Evolutionary conservation across 2,888 invertebrate species (phyloP).

Genomic region (Ectropis crepuscularia): DNA sequence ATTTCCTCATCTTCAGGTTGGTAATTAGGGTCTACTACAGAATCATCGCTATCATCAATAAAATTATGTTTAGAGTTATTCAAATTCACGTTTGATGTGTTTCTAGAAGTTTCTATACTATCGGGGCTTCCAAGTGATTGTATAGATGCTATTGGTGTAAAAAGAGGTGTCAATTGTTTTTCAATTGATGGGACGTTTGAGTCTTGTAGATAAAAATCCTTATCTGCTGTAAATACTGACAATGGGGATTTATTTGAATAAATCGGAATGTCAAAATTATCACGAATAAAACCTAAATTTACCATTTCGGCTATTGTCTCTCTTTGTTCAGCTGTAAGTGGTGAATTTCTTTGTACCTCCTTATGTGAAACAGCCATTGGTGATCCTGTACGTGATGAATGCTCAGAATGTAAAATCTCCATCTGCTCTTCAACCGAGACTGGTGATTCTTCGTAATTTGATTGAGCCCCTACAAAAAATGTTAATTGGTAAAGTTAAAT

Average conservation of each 20-base stretch:
- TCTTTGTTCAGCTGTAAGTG: background rate
- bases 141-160: slow-evolving; percentile 25
- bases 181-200: slow-evolving; percentile 15
- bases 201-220: slow-evolving; percentile 13
- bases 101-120: background rate
- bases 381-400: background rate
- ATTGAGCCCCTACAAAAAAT: slow-evolving; percentile 1
- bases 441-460: background rate
- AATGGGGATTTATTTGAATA: slow-evolving; percentile 17
- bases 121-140: slow-evolving; percentile 11
- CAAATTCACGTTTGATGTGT: slow-evolving; percentile 3
- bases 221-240: slow-evolving; percentile 26
- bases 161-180: slow-evolving; percentile 30
- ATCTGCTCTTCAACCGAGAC: slow-evolving; percentile 4
- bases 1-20: slow-evolving; percentile 17
- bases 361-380: background rate
- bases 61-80: slow-evolving; percentile 1
- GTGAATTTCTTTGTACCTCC: slow-evolving; percentile 1
- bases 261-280: slow-evolving; percentile 14
- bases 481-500: background rate
- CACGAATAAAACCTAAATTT: background rate
- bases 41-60: slow-evolving; percentile 27
- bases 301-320: background rate
- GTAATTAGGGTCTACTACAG: slow-evolving; percentile 19
- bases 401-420: background rate